These are phyloP conservation scores for Atherinomorus stipes DNA, from an alignment of 2,113 vertebrate genomes.

Conservation along the genomic window DNA sequence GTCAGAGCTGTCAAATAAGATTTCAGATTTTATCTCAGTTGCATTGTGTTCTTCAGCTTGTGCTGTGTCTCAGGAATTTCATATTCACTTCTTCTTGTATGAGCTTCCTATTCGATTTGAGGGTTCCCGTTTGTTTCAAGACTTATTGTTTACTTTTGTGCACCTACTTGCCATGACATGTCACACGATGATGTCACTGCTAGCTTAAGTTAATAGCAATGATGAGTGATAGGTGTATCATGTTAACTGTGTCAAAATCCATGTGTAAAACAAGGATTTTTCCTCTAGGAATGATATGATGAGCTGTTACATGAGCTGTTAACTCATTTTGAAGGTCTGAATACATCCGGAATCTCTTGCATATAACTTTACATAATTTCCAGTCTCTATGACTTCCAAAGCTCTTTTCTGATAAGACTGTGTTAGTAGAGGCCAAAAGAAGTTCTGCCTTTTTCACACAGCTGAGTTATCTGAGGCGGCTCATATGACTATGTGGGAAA, in stretches of 20 bases:
- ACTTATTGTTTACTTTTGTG: too few species aligned
- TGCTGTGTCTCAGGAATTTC: too few species aligned
- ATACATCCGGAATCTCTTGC: not conserved
- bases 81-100: too few species aligned
- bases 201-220: constrained; percentile 11
- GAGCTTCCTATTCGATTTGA: too few species aligned
- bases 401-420: not conserved
- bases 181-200: constrained; percentile 3
- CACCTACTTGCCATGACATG: not conserved
- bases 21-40: not conserved
- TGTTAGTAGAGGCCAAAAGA: not conserved
- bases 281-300: not conserved
- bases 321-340: not conserved
- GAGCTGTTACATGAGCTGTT: not conserved
- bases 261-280: constrained; percentile 28
- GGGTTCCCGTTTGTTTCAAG: too few species aligned
- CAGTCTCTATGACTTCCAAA: not conserved
- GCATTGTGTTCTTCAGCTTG: too few species aligned
- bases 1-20: not conserved
- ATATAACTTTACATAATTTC: not conserved
- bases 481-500: constrained; percentile 25
- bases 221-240: constrained; percentile 36
- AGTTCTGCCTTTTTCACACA: constrained; percentile 5
- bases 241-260: constrained; percentile 35
- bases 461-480: constrained; percentile 40